phyloP scores from a whole-genome alignment of 2,797 vertebrate genomes.

The Gallirallus australis region DNA sequence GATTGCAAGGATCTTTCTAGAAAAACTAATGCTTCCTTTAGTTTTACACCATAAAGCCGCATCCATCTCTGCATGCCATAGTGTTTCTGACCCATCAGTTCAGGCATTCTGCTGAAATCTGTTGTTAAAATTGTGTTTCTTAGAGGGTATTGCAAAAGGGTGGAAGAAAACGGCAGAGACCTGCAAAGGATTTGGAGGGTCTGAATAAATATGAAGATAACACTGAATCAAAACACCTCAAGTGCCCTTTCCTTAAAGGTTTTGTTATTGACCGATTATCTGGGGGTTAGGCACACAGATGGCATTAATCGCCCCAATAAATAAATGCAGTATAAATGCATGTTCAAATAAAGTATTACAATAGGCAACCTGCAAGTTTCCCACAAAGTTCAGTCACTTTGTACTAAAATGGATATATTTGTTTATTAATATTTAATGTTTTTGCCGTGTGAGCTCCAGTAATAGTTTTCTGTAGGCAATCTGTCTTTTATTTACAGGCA shows the following conservation, averaged over 20 bases:
- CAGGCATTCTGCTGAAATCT: neutral
- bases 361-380: neutral
- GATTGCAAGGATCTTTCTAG: neutral
- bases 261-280: neutral
- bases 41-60: neutral
- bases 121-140: neutral
- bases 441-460: neutral
- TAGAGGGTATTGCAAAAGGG: neutral
- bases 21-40: neutral
- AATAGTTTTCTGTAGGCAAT: neutral
- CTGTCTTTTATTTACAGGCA: neutral
- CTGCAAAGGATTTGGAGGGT: neutral
- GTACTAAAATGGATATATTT: neutral
- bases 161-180: neutral
- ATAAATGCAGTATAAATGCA: neutral
- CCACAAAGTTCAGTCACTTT: neutral
- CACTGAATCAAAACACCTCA: neutral
- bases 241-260: neutral
- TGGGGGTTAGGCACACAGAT: neutral
- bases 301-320: neutral
- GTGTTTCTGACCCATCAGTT: neutral
- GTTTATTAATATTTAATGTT: conserved; percentile 31
- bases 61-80: neutral
- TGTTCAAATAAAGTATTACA: neutral
- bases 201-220: neutral